Evolutionary conservation across 2,888 invertebrate genomes (phyloP).

Genomic region (Cataglyphis albicans): DNA sequence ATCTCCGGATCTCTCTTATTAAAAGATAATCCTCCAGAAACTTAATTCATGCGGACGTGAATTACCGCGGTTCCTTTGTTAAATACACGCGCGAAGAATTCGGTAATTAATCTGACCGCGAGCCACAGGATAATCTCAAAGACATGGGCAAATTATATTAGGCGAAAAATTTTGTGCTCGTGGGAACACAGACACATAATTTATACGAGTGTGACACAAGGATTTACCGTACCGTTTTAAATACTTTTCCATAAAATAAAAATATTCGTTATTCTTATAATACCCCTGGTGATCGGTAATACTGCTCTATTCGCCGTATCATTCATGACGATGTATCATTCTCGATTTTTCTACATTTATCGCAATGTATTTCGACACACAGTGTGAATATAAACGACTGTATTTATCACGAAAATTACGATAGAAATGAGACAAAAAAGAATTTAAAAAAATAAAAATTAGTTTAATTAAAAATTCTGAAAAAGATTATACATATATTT

Average conservation of each 20-base stretch:
- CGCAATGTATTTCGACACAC: not conserved
- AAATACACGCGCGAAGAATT: slow-evolving; percentile 71
- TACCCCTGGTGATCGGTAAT: not conserved
- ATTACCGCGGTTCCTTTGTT: slow-evolving; percentile 63
- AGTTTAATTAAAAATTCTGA: not conserved
- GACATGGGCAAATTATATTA: slow-evolving; percentile 23
- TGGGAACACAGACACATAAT: slow-evolving; percentile 34
- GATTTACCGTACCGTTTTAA: slow-evolving; percentile 29
- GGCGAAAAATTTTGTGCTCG: not conserved
- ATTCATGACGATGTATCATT: not conserved
- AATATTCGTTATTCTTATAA: not conserved
- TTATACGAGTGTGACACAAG: slow-evolving; percentile 10
- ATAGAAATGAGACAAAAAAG: not conserved
- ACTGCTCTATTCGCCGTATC: not conserved
- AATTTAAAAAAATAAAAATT: not conserved
- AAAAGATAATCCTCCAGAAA: slow-evolving; percentile 79
- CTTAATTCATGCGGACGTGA: slow-evolving; percentile 71
- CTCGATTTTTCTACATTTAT: slow-evolving; percentile 21
- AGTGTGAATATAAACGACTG: not conserved
- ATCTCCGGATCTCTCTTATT: slow-evolving; percentile 77
- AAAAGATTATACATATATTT: not conserved
- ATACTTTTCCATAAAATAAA: not conserved
- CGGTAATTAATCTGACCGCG: slow-evolving; percentile 67
- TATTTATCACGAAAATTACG: not conserved
- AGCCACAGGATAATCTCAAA: slow-evolving; percentile 5